Evolutionary conservation across 1,140 invertebrate species (phyloP), one percentile per base, ranked within the genome.

Genomic region (Diabrotica undecimpunctata): DNA sequence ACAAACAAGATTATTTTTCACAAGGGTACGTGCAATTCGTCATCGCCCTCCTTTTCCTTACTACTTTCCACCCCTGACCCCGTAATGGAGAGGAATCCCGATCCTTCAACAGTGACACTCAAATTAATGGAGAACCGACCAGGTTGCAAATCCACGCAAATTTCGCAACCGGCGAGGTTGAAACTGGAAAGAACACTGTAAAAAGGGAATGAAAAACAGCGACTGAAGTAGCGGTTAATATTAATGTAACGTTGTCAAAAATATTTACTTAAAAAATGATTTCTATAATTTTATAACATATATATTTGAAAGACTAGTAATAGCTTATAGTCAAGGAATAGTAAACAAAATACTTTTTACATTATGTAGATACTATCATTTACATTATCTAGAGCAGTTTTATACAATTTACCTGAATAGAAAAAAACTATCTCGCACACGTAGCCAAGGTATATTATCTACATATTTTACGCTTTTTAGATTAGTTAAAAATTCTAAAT

Each of bases 101-200:
- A 41, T 63, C 62, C 57, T 61, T 66, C 66, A 70, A 66, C 61
- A 65, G 60, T 67, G 67, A 69, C 67, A 68, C 53, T 57, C 63
- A 66, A 68, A 70, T 72, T 70, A 70, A 72, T 69, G 71, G 65
- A 65, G 68, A 72, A 64, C 61, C 54, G 62, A 46, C 64, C 62
- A 65, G 66, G 63, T 62, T 38, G 69, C 67, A 71, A 71, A 69
- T 71, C 69, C 66, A 70, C 66, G 69, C 69, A 70, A 67, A 72
- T 70, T 72, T 72, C 56, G 56, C 58, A 55, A 25, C 7, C 11
- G 13, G 54, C 13, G 54, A 55, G 54, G 13, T 14, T 6, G 56
- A 35, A 38, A 41, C 37, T 12, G 56, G 14, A 14, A 35, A 39
- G 38, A 58, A 58, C 38, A 36, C 54, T 36, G 35, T 13, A 25